Conservation (phyloP, 2,888 invertebrate genomes). For the Andrena praecox region DNA sequence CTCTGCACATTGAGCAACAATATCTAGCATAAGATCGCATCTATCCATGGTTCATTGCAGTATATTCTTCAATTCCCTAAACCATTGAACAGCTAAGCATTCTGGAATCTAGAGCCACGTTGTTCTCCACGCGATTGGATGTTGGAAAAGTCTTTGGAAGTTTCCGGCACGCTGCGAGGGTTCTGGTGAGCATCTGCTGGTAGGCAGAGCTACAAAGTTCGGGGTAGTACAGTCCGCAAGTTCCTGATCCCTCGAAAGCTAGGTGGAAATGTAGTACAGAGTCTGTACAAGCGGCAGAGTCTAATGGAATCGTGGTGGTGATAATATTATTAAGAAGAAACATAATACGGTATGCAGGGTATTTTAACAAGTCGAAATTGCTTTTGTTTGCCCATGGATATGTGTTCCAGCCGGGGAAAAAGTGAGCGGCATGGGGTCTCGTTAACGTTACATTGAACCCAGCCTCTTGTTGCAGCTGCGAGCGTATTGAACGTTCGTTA, state of each 20-base stretch:
- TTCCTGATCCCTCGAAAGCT: not conserved
- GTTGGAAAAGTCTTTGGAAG: not conserved
- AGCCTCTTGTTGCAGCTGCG: not conserved
- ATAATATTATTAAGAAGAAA: not conserved
- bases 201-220: not conserved
- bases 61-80: no score
- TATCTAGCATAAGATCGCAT: no score
- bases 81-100: no score
- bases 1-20: no score
- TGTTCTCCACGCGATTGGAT: not conserved
- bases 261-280: not conserved
- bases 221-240: not conserved
- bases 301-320: not conserved
- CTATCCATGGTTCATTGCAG: no score
- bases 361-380: slow-evolving; percentile 36
- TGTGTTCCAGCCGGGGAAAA: slow-evolving; percentile 5
- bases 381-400: slow-evolving; percentile 29
- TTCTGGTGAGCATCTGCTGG: not conserved
- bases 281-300: not conserved
- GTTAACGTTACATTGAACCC: slow-evolving; percentile 45
- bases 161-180: not conserved
- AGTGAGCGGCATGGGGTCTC: slow-evolving; percentile 21
- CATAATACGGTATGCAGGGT: not conserved
- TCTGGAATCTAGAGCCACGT: no score
- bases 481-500: slow-evolving; percentile 42